Evolutionary conservation across 2,888 invertebrate genomes (phyloP).

Genomic region (Rhorus exstirpatorius): DNA sequence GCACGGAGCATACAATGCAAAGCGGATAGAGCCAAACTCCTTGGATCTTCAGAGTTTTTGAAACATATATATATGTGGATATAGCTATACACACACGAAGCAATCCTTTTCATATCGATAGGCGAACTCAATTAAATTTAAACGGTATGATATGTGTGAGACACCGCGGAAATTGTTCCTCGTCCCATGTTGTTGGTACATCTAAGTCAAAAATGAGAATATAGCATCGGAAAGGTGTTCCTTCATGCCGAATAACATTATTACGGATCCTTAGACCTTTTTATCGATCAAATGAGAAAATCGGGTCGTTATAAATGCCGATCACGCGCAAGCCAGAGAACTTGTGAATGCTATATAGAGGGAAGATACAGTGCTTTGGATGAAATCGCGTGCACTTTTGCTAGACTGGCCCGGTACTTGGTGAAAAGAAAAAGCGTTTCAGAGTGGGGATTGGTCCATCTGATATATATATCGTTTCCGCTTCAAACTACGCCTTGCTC

Average conservation of each 20-base stretch:
- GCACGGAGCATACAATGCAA: slow-evolving; percentile 12
- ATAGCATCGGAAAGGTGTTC: slow-evolving; percentile 20
- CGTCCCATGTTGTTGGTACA: not conserved
- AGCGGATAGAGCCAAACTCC: slow-evolving; percentile 25
- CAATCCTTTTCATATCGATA: not conserved
- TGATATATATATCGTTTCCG: slow-evolving; percentile 45
- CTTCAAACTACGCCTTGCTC: slow-evolving; percentile 39
- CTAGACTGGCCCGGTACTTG: slow-evolving; percentile 28
- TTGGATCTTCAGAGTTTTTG: slow-evolving; percentile 5
- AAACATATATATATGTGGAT: not conserved
- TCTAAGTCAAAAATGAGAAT: not conserved
- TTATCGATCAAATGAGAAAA: slow-evolving; percentile 55
- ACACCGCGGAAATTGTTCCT: too few species aligned
- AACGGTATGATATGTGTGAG: too few species aligned
- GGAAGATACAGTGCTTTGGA: slow-evolving; percentile 46
- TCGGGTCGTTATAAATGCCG: slow-evolving; percentile 56
- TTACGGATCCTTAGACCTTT: slow-evolving; percentile 42
- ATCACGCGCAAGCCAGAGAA: slow-evolving; percentile 57
- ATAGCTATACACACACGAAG: not conserved
- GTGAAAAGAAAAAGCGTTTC: slow-evolving; percentile 45
- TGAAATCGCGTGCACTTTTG: slow-evolving; percentile 43
- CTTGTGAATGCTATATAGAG: slow-evolving; percentile 15
- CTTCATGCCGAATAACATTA: not conserved
- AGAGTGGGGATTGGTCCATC: slow-evolving; percentile 4
- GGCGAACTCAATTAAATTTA: not conserved